Base-by-base conservation (phyloP, 1,140 invertebrate genomes). In the Ips typographus region DNA sequence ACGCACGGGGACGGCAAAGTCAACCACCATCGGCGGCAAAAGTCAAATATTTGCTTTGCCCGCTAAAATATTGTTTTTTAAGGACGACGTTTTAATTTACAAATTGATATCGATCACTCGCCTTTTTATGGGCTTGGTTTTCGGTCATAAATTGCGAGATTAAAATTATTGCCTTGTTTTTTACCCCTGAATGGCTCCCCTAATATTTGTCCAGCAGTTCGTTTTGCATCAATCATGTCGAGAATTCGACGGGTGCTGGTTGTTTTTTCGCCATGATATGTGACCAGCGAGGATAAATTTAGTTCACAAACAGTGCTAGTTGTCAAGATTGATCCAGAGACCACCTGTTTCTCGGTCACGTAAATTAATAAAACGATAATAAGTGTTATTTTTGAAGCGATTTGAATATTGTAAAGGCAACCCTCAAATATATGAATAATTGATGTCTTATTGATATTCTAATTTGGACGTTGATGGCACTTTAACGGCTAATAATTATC, bases 11-110 rank as follows among this genome's bases (percentile, higher is more conserved):
- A 7, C 7, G 60, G 61, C 5, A 63, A 51, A 63, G 61, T 63
- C 62, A 40, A 3, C 51, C 40, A 36, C 62, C 44, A 49, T 6
- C 44, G 53, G 36, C 55, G 42, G 43, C 55, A 52, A 3, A 38
- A 40, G 61, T 63, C 70, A 71, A 71, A 71, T 71, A 71, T 71
- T 71, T 71, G 52, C 65, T 42, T 42, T 68, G 51, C 57, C 65
- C 59, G 60, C 70, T 71, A 71, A 71, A 71, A 71, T 71, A 71
- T 71, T 71, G 70, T 71, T 71, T 71, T 71, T 71, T 71, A 67
- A 68, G 64, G 60, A 62, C 64, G 64, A 51, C 64, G 55, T 56
- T 68, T 71, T 66, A 71, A 71, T 71, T 71, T 71, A 71, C 64
- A 71, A 71, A 71, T 71, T 71, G 70, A 71, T 71, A 71, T 71